A percentile compares a stretch with the other conserved stretches of the same genome.
Evolutionary conservation across 2,888 invertebrate genomes (phyloP).

Genomic region (Cephonodes hylas): DNA sequence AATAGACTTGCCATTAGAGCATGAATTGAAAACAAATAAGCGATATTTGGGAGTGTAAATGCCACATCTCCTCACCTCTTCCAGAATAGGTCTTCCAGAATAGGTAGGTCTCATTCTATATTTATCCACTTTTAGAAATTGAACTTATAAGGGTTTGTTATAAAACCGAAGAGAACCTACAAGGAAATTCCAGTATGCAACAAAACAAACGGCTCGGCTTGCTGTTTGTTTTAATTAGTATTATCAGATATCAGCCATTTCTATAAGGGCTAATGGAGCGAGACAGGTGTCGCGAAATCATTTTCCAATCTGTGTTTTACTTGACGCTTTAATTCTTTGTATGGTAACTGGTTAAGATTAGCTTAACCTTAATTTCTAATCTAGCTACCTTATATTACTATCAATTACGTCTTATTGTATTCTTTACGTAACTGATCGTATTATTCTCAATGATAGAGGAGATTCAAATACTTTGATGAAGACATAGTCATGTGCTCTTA

Average conservation of each 20-base stretch:
- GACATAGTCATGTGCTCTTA: no score
- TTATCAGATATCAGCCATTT: not conserved
- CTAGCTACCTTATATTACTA: not conserved
- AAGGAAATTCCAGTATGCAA: not conserved
- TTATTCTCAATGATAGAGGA: no score
- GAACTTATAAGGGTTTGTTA: no score
- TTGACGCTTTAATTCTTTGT: not conserved
- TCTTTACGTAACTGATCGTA: no score
- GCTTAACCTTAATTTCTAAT: not conserved
- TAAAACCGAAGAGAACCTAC: not conserved
- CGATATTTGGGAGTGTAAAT: no score
- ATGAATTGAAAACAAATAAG: no score
- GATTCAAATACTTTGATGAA: no score
- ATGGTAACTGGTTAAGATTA: not conserved
- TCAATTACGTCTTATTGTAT: not conserved
- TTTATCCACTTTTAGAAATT: no score
- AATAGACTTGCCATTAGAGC: no score
- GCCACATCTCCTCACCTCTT: no score
- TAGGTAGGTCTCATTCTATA: no score
- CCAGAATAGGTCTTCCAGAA: no score
- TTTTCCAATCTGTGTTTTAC: not conserved
- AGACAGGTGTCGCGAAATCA: not conserved
- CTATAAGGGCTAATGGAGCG: not conserved
- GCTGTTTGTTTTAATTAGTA: conserved; percentile 2
- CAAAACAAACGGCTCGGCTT: not conserved